A percentile compares a stretch with the other conserved stretches of the same genome.
These are phyloP conservation scores for Myrmophylax atrothorax DNA, from an alignment of 2,113 vertebrate species.

Conservation along the genomic window DNA sequence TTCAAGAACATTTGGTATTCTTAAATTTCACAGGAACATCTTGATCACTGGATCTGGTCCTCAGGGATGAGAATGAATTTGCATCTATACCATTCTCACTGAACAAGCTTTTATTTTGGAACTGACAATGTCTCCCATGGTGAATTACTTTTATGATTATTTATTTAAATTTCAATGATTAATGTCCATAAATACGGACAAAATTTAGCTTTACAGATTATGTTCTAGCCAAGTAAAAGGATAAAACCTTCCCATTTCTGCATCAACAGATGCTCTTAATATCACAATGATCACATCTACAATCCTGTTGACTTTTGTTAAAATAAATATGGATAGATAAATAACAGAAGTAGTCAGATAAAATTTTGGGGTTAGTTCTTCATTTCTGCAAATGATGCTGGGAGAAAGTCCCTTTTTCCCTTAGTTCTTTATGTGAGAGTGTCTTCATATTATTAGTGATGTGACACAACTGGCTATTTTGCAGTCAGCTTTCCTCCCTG, in stretches of 20 bases:
- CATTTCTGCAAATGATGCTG: background rate
- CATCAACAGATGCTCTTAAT: background rate
- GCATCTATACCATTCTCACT: background rate
- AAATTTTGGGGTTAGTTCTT: background rate
- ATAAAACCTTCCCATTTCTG: background rate
- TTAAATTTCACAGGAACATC: background rate
- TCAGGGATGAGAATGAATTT: background rate
- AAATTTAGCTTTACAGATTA: background rate
- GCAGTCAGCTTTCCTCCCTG: background rate
- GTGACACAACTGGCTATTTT: background rate
- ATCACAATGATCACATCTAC: background rate
- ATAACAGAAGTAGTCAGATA: background rate
- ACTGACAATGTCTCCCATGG: background rate
- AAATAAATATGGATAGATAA: background rate
- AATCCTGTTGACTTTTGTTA: background rate
- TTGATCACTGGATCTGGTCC: background rate
- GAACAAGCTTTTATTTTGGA: background rate
- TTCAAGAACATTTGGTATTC: background rate
- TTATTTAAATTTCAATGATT: background rate
- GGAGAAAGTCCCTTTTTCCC: background rate
- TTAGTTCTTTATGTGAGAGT: background rate
- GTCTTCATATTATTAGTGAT: background rate
- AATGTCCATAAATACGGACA: background rate
- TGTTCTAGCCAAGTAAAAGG: background rate
- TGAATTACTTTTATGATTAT: background rate